Percentiles rank a stretch among this genome's conserved stretches.
Conservation (phyloP, 2,888 invertebrate genomes). For the Epinotia nisella region DNA sequence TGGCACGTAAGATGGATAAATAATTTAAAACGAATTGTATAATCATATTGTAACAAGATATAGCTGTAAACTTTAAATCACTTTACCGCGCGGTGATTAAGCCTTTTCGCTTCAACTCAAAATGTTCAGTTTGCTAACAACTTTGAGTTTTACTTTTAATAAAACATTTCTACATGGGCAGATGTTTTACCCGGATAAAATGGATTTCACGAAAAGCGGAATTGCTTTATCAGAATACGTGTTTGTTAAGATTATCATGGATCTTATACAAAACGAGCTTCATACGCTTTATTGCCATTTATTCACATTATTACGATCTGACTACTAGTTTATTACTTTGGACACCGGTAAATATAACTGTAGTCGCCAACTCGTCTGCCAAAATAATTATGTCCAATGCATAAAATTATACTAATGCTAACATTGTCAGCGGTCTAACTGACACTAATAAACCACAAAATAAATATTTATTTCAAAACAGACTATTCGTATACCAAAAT, state of each 20-base stretch:
- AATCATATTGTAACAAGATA: constrained; percentile 42
- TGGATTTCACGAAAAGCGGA: neutral
- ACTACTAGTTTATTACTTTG: neutral
- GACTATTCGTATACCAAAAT: no score
- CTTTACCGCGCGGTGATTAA: constrained; percentile 30
- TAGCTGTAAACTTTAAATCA: constrained; percentile 34
- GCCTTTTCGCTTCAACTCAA: constrained; percentile 6
- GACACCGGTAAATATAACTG: constrained; percentile 12
- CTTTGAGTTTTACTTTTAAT: constrained; percentile 16
- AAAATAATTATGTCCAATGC: neutral
- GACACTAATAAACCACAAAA: no score
- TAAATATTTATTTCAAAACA: no score
- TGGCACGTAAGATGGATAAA: constrained; percentile 62
- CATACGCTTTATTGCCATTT: neutral
- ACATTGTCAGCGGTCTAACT: no score
- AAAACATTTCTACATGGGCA: neutral
- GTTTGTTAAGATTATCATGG: neutral
- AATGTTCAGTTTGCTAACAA: constrained; percentile 37
- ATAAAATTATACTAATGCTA: no score
- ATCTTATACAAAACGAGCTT: neutral
- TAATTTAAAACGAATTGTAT: constrained; percentile 52
- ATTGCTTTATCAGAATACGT: neutral
- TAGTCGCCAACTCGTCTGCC: constrained; percentile 16
- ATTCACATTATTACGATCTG: no score
- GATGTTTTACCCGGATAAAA: neutral